phyloP scores from a whole-genome alignment of 1,140 invertebrate genomes.

The Lordiphosa mommai region DNA sequence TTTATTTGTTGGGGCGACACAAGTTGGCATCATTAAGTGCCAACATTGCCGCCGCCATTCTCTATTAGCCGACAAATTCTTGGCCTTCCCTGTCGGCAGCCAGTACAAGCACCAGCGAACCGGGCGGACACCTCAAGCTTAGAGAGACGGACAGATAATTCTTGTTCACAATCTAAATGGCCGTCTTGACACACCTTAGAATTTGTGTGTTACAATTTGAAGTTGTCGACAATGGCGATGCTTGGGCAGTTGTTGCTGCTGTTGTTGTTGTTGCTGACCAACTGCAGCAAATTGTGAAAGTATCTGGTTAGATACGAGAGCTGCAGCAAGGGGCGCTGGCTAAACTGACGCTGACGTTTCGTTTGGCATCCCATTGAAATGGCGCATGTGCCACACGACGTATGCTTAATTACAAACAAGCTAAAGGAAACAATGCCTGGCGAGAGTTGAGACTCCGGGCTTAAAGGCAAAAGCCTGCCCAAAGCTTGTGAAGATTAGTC shows the following conservation, averaged over 20 bases:
- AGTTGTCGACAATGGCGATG: constrained; percentile 72
- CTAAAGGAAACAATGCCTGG: constrained; percentile 31
- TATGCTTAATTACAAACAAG: constrained; percentile 76
- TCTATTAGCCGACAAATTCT: constrained; percentile 78
- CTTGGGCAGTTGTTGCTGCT: constrained; percentile 12
- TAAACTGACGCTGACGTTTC: neutral
- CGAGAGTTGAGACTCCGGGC: constrained; percentile 18
- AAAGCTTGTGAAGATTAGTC: constrained; percentile 69
- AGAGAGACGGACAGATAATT: constrained; percentile 50
- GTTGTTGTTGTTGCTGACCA: constrained; percentile 47
- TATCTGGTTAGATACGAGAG: constrained; percentile 48
- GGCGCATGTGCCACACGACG: constrained; percentile 67
- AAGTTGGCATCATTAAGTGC: constrained; percentile 77
- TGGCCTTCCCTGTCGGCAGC: constrained; percentile 69
- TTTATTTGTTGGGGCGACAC: constrained; percentile 60
- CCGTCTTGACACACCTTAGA: constrained; percentile 74
- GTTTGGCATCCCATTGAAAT: constrained; percentile 50
- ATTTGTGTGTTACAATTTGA: constrained; percentile 78
- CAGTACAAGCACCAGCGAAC: constrained; percentile 30
- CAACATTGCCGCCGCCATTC: constrained; percentile 56
- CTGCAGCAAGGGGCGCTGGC: constrained; percentile 9
- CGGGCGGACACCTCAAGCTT: constrained; percentile 22
- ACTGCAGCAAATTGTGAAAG: constrained; percentile 73
- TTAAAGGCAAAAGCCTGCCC: constrained; percentile 36
- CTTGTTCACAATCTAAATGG: constrained; percentile 77